Percentiles rank a stretch among this genome's conserved stretches.
phyloP scores from a whole-genome alignment of 1,140 invertebrate species.

The Pseudomyrmex sp. region DNA sequence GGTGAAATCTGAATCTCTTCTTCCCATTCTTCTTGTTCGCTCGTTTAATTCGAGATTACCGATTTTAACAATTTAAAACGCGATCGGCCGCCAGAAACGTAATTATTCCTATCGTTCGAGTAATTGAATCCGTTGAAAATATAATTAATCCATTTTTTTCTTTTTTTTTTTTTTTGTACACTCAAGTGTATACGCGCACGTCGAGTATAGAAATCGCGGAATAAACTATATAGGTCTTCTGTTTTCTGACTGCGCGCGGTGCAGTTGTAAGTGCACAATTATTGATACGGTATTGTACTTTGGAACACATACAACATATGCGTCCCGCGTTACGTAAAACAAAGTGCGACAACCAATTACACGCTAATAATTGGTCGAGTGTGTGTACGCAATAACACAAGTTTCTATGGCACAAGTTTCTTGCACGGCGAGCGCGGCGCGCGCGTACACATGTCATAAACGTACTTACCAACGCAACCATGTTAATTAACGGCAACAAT shows the following conservation, averaged over 20 bases:
- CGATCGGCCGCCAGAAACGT: background rate
- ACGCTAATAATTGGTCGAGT: constrained; percentile 37
- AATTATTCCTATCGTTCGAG: background rate
- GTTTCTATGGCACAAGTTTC: constrained; percentile 42
- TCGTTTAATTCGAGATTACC: constrained; percentile 25
- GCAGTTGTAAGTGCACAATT: constrained; percentile 33
- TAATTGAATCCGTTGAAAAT: background rate
- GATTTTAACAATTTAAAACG: constrained; percentile 4
- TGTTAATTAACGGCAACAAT: constrained; percentile 54
- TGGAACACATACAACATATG: background rate
- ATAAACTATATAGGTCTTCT: constrained; percentile 8
- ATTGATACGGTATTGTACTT: constrained; percentile 28
- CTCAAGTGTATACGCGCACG: background rate
- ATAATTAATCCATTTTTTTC: constrained; percentile 1
- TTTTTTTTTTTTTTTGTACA: background rate
- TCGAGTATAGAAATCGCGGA: background rate
- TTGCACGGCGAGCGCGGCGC: constrained; percentile 1
- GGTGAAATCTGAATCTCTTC: constrained; percentile 51
- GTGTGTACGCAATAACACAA: constrained; percentile 46
- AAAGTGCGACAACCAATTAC: constrained; percentile 30
- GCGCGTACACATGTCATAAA: constrained; percentile 25
- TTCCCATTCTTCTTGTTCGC: constrained; percentile 20
- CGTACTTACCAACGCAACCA: constrained; percentile 51
- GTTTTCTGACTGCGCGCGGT: background rate
- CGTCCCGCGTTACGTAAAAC: background rate